A percentile compares a stretch with the other conserved stretches of the same genome.
Evolutionary conservation across 2,113 vertebrate species (phyloP).

Genomic region (Oenanthe melanoleuca): DNA sequence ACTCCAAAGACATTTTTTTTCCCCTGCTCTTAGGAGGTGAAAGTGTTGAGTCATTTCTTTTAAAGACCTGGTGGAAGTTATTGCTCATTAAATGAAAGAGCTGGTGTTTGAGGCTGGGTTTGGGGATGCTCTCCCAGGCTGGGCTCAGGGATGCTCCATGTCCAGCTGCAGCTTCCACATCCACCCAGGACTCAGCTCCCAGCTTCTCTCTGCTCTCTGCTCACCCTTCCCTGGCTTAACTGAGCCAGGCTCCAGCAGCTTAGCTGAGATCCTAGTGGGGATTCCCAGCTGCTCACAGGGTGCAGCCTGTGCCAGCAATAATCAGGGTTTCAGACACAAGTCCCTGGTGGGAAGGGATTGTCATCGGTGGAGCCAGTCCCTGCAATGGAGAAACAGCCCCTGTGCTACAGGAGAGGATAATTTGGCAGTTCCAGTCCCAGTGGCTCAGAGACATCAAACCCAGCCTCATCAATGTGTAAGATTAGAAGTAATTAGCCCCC

Average conservation of each 20-base stretch:
- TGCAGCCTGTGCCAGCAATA: neutral
- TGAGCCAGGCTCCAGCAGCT: neutral
- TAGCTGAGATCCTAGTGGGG: accelerated
- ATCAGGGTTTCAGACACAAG: neutral
- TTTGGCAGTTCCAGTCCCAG: constrained; percentile 24
- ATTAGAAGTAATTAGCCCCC: constrained; percentile 50
- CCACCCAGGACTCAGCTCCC: accelerated
- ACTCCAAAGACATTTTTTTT: neutral
- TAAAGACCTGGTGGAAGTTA: neutral
- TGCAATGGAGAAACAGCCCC: neutral
- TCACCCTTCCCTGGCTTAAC: neutral
- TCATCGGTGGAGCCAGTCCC: neutral
- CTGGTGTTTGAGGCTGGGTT: neutral
- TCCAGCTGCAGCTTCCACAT: accelerated
- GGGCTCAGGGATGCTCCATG: accelerated
- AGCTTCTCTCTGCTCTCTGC: neutral
- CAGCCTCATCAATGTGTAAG: constrained; percentile 47
- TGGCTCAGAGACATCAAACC: constrained; percentile 29
- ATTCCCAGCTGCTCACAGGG: neutral
- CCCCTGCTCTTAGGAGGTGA: neutral
- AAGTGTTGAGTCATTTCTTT: constrained; percentile 40
- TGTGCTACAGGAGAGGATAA: neutral
- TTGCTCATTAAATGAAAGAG: neutral
- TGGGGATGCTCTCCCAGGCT: accelerated
- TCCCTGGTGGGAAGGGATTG: neutral